Conservation (phyloP, 92 coral and sea anemone species). For the Montipora capitata region DNA sequence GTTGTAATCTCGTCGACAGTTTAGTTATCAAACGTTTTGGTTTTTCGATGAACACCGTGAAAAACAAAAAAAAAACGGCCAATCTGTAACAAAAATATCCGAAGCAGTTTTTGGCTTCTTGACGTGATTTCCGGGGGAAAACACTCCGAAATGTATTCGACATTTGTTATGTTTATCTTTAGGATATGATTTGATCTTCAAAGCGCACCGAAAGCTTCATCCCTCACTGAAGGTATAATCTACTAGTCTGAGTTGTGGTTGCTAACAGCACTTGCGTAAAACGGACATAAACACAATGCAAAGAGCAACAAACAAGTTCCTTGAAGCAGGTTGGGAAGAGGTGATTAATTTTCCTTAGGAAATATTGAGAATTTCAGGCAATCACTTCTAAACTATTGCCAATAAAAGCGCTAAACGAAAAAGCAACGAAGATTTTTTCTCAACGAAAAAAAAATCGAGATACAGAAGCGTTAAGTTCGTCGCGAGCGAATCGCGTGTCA, state of each 20-base stretch:
- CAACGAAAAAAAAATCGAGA: not conserved
- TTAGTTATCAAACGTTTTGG: not conserved
- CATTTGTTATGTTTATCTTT: slow-evolving; percentile 43
- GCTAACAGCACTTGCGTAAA: slow-evolving; percentile 20
- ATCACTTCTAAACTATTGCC: not conserved
- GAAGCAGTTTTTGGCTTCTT: not conserved
- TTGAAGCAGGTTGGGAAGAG: not conserved
- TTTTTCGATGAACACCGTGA: not conserved
- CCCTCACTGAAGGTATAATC: slow-evolving; percentile 23
- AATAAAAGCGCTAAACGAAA: not conserved
- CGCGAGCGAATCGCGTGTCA: slow-evolving; percentile 80
- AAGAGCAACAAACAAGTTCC: not conserved
- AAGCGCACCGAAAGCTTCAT: slow-evolving; percentile 31
- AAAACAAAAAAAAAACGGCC: not conserved
- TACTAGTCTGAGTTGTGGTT: not conserved
- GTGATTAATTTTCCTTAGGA: slow-evolving; percentile 13
- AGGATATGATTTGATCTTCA: slow-evolving; percentile 51
- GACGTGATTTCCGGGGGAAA: slow-evolving; percentile 30
- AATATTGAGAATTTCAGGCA: slow-evolving; percentile 3
- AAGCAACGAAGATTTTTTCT: not conserved
- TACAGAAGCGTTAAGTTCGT: not conserved
- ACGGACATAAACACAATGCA: slow-evolving; percentile 15
- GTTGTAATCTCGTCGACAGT: not conserved
- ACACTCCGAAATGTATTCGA: not conserved
- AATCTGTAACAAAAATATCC: not conserved